phyloP scores from a whole-genome alignment of 2,888 invertebrate species.

The Hydriomena furcata region DNA sequence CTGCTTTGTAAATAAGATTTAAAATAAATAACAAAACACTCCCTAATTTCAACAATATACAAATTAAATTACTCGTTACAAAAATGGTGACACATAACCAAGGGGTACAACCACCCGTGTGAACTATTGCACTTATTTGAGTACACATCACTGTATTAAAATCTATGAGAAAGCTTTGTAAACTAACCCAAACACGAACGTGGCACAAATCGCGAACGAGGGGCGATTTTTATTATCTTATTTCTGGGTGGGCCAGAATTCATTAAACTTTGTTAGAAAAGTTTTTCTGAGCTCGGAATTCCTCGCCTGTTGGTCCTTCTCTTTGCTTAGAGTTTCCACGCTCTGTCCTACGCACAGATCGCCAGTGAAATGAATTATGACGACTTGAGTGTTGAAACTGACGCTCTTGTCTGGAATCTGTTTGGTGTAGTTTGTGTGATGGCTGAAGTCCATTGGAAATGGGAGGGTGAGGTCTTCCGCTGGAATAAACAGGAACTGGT shows the following conservation, averaged over 20 bases:
- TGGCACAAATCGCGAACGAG: slow-evolving; percentile 1
- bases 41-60: slow-evolving; percentile 32
- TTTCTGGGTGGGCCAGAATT: slow-evolving; percentile 75
- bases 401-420: slow-evolving; percentile 73
- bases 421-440: slow-evolving; percentile 61
- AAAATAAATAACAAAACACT: slow-evolving; percentile 30
- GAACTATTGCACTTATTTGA: slow-evolving; percentile 13
- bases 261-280: slow-evolving; percentile 75
- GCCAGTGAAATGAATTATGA: slow-evolving; percentile 85
- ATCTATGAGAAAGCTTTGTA: slow-evolving; percentile 12
- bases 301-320: slow-evolving; percentile 85
- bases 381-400: slow-evolving; percentile 82
- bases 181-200: slow-evolving; percentile 17
- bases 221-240: slow-evolving; percentile 41
- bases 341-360: slow-evolving; percentile 80
- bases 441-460: slow-evolving; percentile 62
- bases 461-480: slow-evolving; percentile 58
- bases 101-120: slow-evolving; percentile 12
- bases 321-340: slow-evolving; percentile 85
- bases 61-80: slow-evolving; percentile 26
- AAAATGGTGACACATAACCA: slow-evolving; percentile 19
- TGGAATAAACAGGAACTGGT: slow-evolving; percentile 28
- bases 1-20: slow-evolving; percentile 27
- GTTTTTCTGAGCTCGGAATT: slow-evolving; percentile 85
- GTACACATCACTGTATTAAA: slow-evolving; percentile 16